Percentiles rank a stretch among this genome's conserved stretches.
phyloP scores from a whole-genome alignment of 37 sponge, comb jelly and placozoan species.

The Crambe crambe region DNA sequence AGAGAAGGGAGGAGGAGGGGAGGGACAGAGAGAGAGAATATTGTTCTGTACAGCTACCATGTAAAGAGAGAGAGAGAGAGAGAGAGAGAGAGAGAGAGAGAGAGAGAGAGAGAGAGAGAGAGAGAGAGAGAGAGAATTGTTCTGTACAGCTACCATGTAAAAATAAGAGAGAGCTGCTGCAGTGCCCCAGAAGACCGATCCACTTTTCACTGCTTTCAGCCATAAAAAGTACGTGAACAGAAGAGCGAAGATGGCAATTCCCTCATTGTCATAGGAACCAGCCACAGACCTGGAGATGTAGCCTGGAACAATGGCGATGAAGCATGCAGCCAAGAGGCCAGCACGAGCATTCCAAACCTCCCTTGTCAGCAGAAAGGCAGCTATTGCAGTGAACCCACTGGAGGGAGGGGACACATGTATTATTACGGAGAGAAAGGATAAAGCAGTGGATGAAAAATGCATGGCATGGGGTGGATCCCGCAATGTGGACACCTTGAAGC shows the following conservation, averaged over 20 bases:
- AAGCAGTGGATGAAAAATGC: not conserved
- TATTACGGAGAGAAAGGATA: not conserved
- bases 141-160: constrained; percentile 86
- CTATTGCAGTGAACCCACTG: constrained; percentile 96
- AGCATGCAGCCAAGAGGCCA: constrained; percentile 96
- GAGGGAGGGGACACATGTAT: not conserved
- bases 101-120: too few species aligned
- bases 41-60: constrained; percentile 77
- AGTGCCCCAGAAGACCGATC: constrained; percentile 95
- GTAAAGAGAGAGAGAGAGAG: too few species aligned
- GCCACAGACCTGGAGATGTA: constrained; percentile 99
- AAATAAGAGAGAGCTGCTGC: constrained; percentile 93
- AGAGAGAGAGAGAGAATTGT: too few species aligned
- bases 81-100: too few species aligned
- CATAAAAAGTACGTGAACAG: constrained; percentile 99
- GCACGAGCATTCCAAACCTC: constrained; percentile 97
- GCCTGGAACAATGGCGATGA: constrained; percentile 93
- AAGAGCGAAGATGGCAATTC: constrained; percentile 99
- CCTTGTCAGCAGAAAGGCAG: constrained; percentile 89
- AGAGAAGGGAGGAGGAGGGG: too few species aligned
- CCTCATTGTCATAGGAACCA: constrained; percentile 99
- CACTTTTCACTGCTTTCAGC: constrained; percentile 96
- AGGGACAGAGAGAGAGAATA: too few species aligned
- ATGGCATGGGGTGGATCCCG: too few species aligned
- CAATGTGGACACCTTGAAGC: too few species aligned